These are phyloP conservation scores for Drosophila dunni DNA, from an alignment of 1,140 invertebrate genomes.

Conservation along the genomic window DNA sequence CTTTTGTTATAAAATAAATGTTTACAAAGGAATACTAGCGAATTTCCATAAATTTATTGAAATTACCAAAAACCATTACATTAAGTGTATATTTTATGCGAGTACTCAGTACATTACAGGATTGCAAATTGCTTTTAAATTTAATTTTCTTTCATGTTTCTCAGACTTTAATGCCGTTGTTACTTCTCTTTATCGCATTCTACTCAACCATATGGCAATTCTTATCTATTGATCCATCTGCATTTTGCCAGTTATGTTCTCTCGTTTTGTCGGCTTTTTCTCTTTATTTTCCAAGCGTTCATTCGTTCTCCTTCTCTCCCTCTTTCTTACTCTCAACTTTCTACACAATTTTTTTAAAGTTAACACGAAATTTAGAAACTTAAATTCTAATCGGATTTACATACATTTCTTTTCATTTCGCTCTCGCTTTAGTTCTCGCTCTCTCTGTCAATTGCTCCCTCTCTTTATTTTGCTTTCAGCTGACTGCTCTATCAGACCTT, in stretches of 20 bases:
- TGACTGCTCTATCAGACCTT: constrained; percentile 67
- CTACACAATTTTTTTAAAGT: constrained; percentile 53
- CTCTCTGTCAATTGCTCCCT: neutral
- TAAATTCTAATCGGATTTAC: constrained; percentile 78
- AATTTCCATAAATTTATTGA: too few relatives aligned
- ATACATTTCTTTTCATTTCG: constrained; percentile 54
- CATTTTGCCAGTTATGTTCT: constrained; percentile 11
- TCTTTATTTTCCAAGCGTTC: neutral
- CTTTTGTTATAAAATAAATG: too few relatives aligned
- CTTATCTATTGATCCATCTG: constrained; percentile 37
- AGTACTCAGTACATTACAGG: too few relatives aligned
- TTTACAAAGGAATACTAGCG: too few relatives aligned
- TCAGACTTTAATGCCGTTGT: neutral
- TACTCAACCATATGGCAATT: constrained; percentile 34
- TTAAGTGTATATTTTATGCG: too few relatives aligned
- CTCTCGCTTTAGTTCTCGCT: constrained; percentile 18
- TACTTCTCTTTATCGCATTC: constrained; percentile 13
- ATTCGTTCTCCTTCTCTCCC: neutral
- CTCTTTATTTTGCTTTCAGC: constrained; percentile 63
- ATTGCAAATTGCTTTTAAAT: too few relatives aligned
- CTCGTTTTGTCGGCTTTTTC: neutral
- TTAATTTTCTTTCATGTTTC: neutral
- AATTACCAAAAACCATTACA: too few relatives aligned
- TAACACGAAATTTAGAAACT: constrained; percentile 60
- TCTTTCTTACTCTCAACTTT: neutral